phyloP scores from a whole-genome alignment of 2,888 invertebrate genomes.

The Zhengitettix transpicula region DNA sequence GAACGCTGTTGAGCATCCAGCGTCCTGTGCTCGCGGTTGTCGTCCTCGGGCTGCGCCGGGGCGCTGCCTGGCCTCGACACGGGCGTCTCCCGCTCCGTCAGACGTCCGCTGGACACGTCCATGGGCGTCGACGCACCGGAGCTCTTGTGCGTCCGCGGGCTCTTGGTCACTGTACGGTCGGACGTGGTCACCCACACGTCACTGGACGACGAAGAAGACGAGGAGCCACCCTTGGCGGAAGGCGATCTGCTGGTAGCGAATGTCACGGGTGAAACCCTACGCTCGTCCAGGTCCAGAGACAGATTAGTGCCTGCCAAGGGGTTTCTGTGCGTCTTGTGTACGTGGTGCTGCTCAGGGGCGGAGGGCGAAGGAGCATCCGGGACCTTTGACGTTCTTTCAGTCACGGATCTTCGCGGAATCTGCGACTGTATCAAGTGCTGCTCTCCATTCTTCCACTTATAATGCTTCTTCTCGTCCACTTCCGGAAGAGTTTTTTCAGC shows the following conservation, averaged over 20 bases:
- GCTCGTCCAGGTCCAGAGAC: constrained; percentile 18
- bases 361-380: neutral
- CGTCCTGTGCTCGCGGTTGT: neutral
- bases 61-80: constrained; percentile 35
- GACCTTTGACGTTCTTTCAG: neutral
- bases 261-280: constrained; percentile 18
- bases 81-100: constrained; percentile 23
- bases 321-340: neutral
- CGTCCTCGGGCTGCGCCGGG: constrained; percentile 24
- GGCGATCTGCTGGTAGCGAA: constrained; percentile 13
- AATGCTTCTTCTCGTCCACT: constrained; percentile 4
- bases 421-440: constrained; percentile 4
- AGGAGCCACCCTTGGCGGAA: constrained; percentile 10
- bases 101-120: constrained; percentile 17
- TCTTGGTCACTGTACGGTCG: constrained; percentile 30
- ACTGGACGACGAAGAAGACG: constrained; percentile 32
- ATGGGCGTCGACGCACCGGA: constrained; percentile 34
- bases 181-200: constrained; percentile 36
- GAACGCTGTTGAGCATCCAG: constrained; percentile 30
- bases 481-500: neutral
- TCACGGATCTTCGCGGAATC: constrained; percentile 4
- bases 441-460: constrained; percentile 3
- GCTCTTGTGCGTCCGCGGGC: constrained; percentile 29
- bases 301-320: neutral
- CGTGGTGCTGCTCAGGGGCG: neutral